Evolutionary conservation across 2,888 invertebrate species (phyloP).

Genomic region (Athripsodes cinereus): DNA sequence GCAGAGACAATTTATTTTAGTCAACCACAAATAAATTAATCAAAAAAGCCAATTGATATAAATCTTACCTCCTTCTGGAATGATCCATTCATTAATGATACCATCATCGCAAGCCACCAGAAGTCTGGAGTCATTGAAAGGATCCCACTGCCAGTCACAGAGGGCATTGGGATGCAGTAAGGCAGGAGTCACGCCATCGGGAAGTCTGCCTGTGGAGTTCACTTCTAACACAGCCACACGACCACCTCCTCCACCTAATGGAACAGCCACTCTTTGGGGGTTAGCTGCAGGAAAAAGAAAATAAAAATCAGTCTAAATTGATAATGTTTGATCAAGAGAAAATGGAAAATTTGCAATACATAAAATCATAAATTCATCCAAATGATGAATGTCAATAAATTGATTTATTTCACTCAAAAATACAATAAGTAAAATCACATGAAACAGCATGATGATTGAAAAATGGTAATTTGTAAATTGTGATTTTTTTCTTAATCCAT

Average conservation of each 20-base stretch:
- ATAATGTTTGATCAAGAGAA: background rate
- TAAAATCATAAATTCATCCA: background rate
- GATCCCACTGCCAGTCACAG: constrained; percentile 94
- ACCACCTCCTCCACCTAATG: constrained; percentile 85
- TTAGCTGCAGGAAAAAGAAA: constrained; percentile 55
- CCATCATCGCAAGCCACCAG: constrained; percentile 91
- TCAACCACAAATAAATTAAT: too few species aligned
- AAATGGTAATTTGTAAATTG: too few species aligned
- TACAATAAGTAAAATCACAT: too few species aligned
- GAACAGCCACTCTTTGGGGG: constrained; percentile 80
- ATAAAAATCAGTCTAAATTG: background rate
- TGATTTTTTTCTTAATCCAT: too few species aligned
- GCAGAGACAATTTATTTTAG: too few species aligned
- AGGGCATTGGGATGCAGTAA: constrained; percentile 84
- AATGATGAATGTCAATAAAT: too few species aligned
- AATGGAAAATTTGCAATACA: background rate
- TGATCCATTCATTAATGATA: constrained; percentile 70
- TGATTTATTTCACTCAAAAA: too few species aligned
- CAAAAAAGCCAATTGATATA: too few species aligned
- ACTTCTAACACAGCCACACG: constrained; percentile 83
- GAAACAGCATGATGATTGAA: too few species aligned
- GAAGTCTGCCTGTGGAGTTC: constrained; percentile 61
- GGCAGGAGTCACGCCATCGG: constrained; percentile 79
- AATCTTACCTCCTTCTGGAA: constrained; percentile 61
- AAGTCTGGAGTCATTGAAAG: constrained; percentile 73